Conservation (phyloP, 2,113 vertebrate genomes). For the Oceanites oceanicus region DNA sequence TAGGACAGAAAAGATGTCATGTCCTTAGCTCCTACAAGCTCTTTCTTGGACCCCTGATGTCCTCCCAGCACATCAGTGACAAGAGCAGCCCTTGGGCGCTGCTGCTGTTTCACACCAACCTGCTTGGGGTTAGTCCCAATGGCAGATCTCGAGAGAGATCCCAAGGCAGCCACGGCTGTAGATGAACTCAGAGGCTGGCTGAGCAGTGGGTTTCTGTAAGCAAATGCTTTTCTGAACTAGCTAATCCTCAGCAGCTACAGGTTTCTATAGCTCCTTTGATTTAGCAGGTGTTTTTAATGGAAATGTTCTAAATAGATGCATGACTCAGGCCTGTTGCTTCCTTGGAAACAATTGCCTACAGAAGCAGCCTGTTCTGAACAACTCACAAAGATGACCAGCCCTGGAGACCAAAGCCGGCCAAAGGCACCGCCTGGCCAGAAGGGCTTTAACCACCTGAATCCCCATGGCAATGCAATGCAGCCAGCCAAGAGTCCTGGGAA, state of each 20-base stretch:
- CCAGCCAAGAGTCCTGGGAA: not conserved
- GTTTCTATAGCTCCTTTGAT: conserved; percentile 62
- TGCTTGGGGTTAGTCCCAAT: not conserved
- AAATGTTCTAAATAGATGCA: conserved; percentile 61
- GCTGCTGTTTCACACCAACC: not conserved
- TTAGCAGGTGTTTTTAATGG: conserved; percentile 66
- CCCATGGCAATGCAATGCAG: not conserved
- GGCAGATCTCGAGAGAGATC: not conserved
- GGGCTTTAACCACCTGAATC: not conserved
- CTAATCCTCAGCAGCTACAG: conserved; percentile 55
- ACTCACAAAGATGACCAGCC: conserved; percentile 16
- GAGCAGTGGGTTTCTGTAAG: not conserved
- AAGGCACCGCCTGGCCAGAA: not conserved
- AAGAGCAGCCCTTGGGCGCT: not conserved
- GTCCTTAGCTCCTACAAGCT: not conserved
- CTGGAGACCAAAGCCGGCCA: not conserved
- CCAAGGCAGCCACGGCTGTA: not conserved
- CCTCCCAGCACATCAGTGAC: not conserved
- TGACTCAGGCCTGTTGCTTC: conserved; percentile 61
- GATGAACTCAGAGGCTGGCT: not conserved
- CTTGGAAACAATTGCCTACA: conserved; percentile 64
- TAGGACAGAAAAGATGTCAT: not conserved
- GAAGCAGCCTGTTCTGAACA: conserved; percentile 9
- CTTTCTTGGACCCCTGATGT: not conserved
- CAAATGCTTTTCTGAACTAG: conserved; percentile 33